Base-by-base conservation (phyloP, 2,113 vertebrate genomes). In the Cephalopholis sonnerati region DNA sequence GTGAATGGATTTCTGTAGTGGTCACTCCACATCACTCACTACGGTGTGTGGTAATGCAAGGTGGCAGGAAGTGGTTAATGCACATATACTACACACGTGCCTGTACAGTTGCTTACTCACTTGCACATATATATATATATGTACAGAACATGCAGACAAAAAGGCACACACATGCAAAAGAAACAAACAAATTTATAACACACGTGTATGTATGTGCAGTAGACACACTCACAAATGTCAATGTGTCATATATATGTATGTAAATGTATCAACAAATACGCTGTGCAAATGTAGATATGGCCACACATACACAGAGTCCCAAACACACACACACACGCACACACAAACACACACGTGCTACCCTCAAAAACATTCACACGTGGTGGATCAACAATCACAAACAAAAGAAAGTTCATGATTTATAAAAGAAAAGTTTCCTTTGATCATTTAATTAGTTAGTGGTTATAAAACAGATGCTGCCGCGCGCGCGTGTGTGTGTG, bases 381-480 rank as follows among this genome's bases (percentile, higher is more conserved):
- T 79, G 79, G 74, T 57, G 50, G 66, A 75, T 76, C 50, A 61
- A 84, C 74, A 54, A n/a, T 78, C 63, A 58, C 41, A 82, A 79
- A 82, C 67, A 74, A 57, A 69, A 79, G 24, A 64, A 76, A 88
- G 63, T 46, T n/a, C 55, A 72, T 71, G 46, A 83, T 89, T 89
- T 87, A 73, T 86, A 81, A 80, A 85, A 87, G 77, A 72, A 71
- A 80, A 51, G 18, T 76, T 64, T 65, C 55, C 69, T 86, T 87
- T 91, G 87, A 92, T 89, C 71, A 12, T 80, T 83, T 73, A 74
- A 77, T 88, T 85, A 78, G 73, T 61, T 29, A 59, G 48, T 7
- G 25, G 54, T 70, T 48, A 0, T 78, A 73, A 79, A 91, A 78
- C 89, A 87, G 85, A 82, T 92, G 89, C 80, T 74, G 79, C 58